Base-by-base conservation (phyloP, 2,888 invertebrate species). In the Phaonia tiefii region DNA sequence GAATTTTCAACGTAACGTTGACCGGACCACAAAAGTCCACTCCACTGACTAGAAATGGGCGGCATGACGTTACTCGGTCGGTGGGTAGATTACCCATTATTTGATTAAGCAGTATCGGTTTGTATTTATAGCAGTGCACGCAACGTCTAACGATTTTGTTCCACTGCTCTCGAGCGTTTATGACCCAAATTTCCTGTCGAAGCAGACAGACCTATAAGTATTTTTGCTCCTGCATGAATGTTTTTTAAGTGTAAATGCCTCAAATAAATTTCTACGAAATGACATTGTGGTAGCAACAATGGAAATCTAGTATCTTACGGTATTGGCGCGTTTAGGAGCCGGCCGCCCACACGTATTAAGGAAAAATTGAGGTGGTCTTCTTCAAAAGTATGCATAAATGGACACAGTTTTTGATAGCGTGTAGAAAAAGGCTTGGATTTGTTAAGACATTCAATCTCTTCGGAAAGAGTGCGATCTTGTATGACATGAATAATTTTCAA, bases 291-390 rank as follows among this genome's bases (percentile, higher is more conserved):
- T 26, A 79, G 37, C 11, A 75, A 26, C 0, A 74, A 11, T n/a
- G 71, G 71, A 13, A n/a, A n/a, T n/a, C n/a, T n/a, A n/a, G n/a
- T n/a, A n/a, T n/a, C n/a, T n/a, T n/a, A n/a, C n/a, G n/a, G n/a
- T n/a, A n/a, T 56, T 60, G 69, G 73, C 67, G 25, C 79, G 26
- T 31, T 79, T 46, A 5, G n/a, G n/a, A 76, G 46, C 15, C 54
- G 69, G 0, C 71, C 72, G 10, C 72, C 75, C 17, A 75, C 73
- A 37, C 75, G 37, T 63, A 67, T 63, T 37, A 78, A 60, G 2
- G 39, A 44, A 8, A 80, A 76, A 37, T 37, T n/a, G n/a, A n/a
- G n/a, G n/a, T n/a, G n/a, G n/a, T n/a, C n/a, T n/a, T n/a, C n/a
- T n/a, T 37, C 5, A n/a, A 25, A 49, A 63, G 49, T 44, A 17